These are phyloP conservation scores for Nycticebus coucang DNA, from an alignment of 2,113 vertebrate species.

Conservation along the genomic window DNA sequence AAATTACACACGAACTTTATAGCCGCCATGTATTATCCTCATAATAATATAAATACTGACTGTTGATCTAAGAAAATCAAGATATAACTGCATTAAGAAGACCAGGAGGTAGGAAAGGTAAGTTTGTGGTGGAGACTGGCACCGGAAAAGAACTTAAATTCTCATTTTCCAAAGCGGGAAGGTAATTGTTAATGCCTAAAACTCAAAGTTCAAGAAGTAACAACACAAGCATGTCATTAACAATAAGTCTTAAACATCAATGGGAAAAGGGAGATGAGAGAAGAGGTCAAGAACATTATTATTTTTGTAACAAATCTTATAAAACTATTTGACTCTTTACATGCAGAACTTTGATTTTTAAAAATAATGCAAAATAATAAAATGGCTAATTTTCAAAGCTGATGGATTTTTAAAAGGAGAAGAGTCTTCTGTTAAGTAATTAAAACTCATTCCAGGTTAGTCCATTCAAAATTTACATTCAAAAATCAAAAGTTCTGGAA, in stretches of 20 bases:
- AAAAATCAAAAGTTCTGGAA: neutral
- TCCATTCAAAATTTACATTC: neutral
- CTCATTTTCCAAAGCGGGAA: neutral
- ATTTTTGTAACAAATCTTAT: neutral
- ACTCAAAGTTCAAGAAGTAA: neutral
- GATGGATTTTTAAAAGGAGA: neutral
- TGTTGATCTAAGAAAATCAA: neutral
- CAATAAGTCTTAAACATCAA: neutral
- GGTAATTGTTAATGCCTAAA: neutral
- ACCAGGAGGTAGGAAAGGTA: neutral
- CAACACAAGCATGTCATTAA: neutral
- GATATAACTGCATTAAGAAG: neutral
- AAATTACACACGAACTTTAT: no score
- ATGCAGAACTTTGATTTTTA: neutral
- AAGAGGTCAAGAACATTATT: neutral
- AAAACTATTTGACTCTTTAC: neutral
- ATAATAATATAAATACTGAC: neutral
- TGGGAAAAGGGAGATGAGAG: neutral
- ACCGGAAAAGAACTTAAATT: neutral
- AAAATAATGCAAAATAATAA: neutral
- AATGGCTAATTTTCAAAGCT: neutral
- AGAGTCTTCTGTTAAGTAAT: neutral
- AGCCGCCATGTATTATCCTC: neutral
- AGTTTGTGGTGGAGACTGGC: neutral
- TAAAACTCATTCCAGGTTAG: conserved; percentile 6